A percentile compares a stretch with the other conserved stretches of the same genome.
These are phyloP conservation scores for Hirudo medicinalis DNA, from an alignment of 1,140 invertebrate genomes.

Conservation along the genomic window DNA sequence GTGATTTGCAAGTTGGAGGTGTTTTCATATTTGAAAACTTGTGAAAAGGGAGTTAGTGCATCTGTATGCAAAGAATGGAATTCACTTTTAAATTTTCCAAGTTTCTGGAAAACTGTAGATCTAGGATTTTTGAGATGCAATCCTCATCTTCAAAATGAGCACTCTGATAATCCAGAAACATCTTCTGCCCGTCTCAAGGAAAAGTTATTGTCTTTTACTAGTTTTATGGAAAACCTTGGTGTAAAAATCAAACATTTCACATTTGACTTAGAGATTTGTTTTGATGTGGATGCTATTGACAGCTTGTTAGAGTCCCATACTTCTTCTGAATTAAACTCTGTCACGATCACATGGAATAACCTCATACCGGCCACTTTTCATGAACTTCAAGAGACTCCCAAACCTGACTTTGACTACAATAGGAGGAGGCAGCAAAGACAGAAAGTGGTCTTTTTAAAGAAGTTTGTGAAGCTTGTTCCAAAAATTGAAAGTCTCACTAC, in stretches of 20 bases:
- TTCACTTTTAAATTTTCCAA: conserved; percentile 25
- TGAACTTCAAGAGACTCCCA: neutral
- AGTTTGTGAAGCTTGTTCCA: conserved; percentile 29
- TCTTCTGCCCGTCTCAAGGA: no score
- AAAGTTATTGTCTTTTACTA: neutral
- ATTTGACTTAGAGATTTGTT: neutral
- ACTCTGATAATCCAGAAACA: no score
- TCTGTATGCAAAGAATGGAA: conserved; percentile 33
- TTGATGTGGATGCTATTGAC: neutral
- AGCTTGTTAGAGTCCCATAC: neutral
- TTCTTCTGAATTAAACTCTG: neutral
- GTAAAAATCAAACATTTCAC: neutral
- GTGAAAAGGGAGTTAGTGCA: conserved; percentile 29
- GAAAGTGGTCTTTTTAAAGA: conserved; percentile 33
- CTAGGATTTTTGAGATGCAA: conserved; percentile 19
- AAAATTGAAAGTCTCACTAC: conserved; percentile 33
- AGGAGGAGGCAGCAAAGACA: conserved; percentile 29
- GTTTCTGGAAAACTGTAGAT: conserved; percentile 31
- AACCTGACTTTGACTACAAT: conserved; percentile 15
- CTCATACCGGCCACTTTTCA: no score
- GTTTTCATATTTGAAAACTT: conserved; percentile 31
- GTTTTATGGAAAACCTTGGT: neutral
- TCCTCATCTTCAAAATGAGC: neutral
- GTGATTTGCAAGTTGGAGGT: conserved; percentile 33
- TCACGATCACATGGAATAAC: neutral